phyloP scores from a whole-genome alignment of 1,140 invertebrate species.

The Drosophila gunungcola region DNA sequence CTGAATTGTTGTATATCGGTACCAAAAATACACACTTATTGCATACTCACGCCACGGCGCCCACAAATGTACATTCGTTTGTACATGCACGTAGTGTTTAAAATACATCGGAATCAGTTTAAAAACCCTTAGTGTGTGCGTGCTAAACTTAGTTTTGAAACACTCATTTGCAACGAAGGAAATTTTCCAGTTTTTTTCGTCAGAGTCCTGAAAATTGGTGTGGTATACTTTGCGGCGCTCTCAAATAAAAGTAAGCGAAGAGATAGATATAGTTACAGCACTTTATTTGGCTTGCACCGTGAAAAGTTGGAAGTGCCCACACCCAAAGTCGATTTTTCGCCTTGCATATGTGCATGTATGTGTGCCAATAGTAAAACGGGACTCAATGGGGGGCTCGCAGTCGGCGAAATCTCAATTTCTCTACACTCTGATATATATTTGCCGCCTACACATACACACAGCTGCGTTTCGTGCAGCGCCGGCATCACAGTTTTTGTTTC shows the following conservation, averaged over 20 bases:
- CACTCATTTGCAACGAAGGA: slow-evolving; percentile 61
- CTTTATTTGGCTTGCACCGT: slow-evolving; percentile 45
- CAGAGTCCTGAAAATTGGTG: slow-evolving; percentile 39
- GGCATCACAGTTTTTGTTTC: slow-evolving; percentile 46
- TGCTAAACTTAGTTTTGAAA: slow-evolving; percentile 63
- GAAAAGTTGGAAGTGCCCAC: slow-evolving; percentile 53
- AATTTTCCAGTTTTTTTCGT: slow-evolving; percentile 35
- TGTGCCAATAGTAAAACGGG: slow-evolving; percentile 62
- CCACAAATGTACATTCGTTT: slow-evolving; percentile 13
- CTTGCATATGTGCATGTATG: slow-evolving; percentile 38
- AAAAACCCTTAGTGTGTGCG: slow-evolving; percentile 44
- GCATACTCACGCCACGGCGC: slow-evolving; percentile 58
- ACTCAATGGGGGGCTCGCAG: slow-evolving; percentile 63
- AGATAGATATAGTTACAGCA: slow-evolving; percentile 33
- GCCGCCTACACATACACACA: slow-evolving; percentile 66
- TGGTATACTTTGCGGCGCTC: slow-evolving; percentile 54
- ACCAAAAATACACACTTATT: slow-evolving; percentile 74
- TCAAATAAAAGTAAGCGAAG: slow-evolving; percentile 63
- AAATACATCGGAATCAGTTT: slow-evolving; percentile 57
- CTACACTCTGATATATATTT: slow-evolving; percentile 68
- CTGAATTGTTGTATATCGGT: slow-evolving; percentile 82
- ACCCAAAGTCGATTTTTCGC: slow-evolving; percentile 79
- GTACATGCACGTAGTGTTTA: slow-evolving; percentile 40
- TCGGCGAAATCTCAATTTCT: slow-evolving; percentile 67
- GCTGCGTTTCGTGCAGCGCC: slow-evolving; percentile 62